phyloP scores from a whole-genome alignment of 2,113 vertebrate genomes.

The Origma solitaria region DNA sequence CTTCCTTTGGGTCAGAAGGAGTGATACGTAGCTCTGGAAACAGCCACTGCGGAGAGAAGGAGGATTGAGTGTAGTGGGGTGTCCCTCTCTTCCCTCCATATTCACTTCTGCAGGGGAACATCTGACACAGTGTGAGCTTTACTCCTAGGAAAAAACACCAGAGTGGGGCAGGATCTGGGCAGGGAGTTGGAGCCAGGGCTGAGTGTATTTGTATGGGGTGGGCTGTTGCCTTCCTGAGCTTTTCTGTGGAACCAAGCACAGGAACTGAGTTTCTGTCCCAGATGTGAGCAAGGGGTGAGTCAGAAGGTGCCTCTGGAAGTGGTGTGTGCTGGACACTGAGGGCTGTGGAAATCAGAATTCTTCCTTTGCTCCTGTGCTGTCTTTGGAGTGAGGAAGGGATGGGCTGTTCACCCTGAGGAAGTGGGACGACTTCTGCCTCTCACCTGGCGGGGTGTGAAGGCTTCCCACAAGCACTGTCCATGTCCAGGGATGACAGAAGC shows the following conservation, averaged over 20 bases:
- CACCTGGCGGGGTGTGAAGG: fast-evolving
- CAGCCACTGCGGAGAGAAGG: background rate
- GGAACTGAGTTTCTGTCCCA: background rate
- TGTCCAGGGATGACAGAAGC: background rate
- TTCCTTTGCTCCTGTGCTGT: background rate
- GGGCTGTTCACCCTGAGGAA: background rate
- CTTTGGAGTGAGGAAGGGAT: background rate
- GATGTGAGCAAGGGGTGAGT: background rate
- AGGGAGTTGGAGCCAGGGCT: background rate
- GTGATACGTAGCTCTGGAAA: fast-evolving
- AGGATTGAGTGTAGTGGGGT: background rate
- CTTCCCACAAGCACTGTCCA: fast-evolving
- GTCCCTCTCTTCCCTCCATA: background rate
- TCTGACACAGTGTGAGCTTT: background rate
- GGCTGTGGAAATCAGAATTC: background rate
- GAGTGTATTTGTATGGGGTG: background rate
- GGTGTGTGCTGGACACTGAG: fast-evolving
- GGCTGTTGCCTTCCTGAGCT: background rate
- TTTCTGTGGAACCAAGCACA: background rate
- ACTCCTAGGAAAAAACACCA: background rate
- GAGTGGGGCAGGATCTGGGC: background rate
- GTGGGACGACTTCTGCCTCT: background rate
- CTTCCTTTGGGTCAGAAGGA: background rate
- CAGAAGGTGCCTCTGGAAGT: background rate
- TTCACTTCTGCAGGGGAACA: background rate